phyloP scores from a whole-genome alignment of 2,888 invertebrate genomes.

The Schizotus pectinicornis region DNA sequence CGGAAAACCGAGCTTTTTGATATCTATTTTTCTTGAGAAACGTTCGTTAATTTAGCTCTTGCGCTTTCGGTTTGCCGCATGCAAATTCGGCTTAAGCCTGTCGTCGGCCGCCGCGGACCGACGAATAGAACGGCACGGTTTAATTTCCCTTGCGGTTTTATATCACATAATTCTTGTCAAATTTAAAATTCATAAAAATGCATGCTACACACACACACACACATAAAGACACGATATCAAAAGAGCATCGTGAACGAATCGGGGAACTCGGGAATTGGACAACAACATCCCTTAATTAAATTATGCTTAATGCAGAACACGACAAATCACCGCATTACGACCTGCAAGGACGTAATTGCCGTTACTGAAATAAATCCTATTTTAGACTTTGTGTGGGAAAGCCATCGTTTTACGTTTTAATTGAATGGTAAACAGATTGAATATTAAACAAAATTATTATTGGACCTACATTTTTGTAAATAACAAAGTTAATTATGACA shows the following conservation, averaged over 20 bases:
- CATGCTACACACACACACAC: conserved; percentile 31
- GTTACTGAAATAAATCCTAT: no score
- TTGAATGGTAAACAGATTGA: no score
- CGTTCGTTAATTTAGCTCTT: conserved; percentile 14
- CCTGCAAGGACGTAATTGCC: no score
- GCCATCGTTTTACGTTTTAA: no score
- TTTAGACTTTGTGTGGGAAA: no score
- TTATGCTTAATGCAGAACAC: no score
- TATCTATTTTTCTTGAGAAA: neutral
- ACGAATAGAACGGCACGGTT: conserved; percentile 22
- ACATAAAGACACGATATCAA: conserved; percentile 4
- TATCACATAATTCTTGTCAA: conserved; percentile 47
- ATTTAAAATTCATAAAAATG: conserved; percentile 48
- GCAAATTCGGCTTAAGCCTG: conserved; percentile 30
- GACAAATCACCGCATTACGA: no score
- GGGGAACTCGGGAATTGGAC: neutral
- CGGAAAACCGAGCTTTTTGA: neutral
- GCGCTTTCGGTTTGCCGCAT: conserved; percentile 15
- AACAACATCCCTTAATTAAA: no score
- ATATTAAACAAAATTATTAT: no score
- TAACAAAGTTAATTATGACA: no score
- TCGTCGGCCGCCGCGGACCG: conserved; percentile 19
- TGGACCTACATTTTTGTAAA: no score
- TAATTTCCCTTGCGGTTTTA: conserved; percentile 43
- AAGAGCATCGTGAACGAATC: conserved; percentile 5